Base-by-base conservation (phyloP, 2,888 invertebrate genomes). In the Caenorhabditis doughertyi region DNA sequence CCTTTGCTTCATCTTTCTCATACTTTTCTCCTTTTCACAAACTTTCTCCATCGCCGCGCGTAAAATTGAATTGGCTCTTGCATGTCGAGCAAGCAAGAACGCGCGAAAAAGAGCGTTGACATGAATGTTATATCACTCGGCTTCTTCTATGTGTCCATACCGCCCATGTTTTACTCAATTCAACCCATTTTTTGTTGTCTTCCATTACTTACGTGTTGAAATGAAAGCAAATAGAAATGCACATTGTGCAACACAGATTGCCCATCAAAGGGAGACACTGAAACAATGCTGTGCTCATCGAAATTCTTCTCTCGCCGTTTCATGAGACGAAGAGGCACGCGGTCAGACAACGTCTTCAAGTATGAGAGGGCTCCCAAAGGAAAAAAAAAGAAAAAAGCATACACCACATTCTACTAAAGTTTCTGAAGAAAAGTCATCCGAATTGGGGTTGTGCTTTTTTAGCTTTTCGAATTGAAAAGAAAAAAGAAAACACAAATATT, bases 41-140 rank as follows among this genome's bases (percentile, higher is more conserved):
- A 74, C 74, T 74, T 74, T 64, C 47, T 74, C 74, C 58, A 49
- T 56, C 74, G 44, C 49, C 49, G 58, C 58, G 65, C 67, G 56
- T 67, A 23, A 74, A 74, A 74, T 74, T 67, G 74, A 74, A 74
- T 74, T 74, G 74, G 56, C 74, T 74, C 58, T 74, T 67, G 74
- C 74, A 74, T 74, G 74, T 58, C 39, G 58, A 47, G 72, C 39
- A 65, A 56, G 56, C 42, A n/a, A 74, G 74, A 74, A 74, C 74
- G 74, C 67, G 65, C 74, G 65, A 74, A 74, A 67, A 67, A 58
- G 47, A 64, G 74, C 67, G 64, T 58, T 67, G 74, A 74, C 74
- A 74, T 74, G 74, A 74, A 74, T 74, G 65, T 74, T 74, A 67
- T 74, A 74, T 74, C 74, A 74, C 65, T 58, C 55, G 35, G 44